phyloP scores from a whole-genome alignment of 2,113 vertebrate genomes.

The human region GRCh38 chr3:20101501-20102000 shows the following conservation, averaged over 20 bases:
- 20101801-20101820: neutral
- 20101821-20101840: neutral
- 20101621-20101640: neutral
- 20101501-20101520: accelerated
- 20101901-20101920: neutral
- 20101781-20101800: neutral
- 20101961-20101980: neutral
- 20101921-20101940: neutral
- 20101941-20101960: neutral
- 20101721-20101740: neutral
- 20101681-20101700: accelerated
- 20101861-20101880: neutral
- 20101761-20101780: neutral
- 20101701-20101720: neutral
- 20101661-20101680: accelerated
- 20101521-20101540: neutral
- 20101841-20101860: neutral
- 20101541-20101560: neutral
- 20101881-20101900: neutral
- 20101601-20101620: neutral
- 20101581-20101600: neutral
- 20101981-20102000: neutral
- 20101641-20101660: neutral
- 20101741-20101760: neutral
- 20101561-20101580: neutral